Base-by-base conservation (phyloP, 1,140 invertebrate species). In the Ceratosolen fusciceps region DNA sequence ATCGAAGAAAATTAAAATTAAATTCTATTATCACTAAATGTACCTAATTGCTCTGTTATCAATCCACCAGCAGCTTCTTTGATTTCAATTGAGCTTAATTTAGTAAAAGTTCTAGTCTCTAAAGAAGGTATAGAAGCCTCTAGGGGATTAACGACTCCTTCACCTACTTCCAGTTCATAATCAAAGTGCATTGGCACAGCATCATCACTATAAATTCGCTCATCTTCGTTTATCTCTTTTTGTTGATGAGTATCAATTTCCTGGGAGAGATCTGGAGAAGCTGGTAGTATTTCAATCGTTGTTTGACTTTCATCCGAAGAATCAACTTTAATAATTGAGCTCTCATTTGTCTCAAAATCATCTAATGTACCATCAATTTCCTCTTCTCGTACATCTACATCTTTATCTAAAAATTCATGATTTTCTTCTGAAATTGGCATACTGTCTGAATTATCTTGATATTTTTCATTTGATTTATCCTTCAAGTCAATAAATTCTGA, bases 281-380 rank as follows among this genome's bases (percentile, higher is more conserved):
- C 89, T 39, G 88, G 87, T 26, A 90, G 31, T 29, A 90, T 87
- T 73, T 90, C 89, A 34, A 89, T 89, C 0, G 88, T 89, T 1
- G 88, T 87, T 80, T 89, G 87, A 82, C 87, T 90, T 29, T 89
- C 88, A 34, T 90, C 89, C 0, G 88, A 90, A 0, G 88, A 89
- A 31, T 90, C 89, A 1, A 89, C 79, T 75, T 89, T 88, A 47
- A 90, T 90, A 9, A 89, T 84, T 9, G 84, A 84, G 70, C 82
- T 83, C 2, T 84, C 83, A 21, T 81, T 70, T 8, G 47, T 62
- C 16, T 80, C 80, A 19, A 60, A 73, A 52, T 82, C 54, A 19
- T 78, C 75, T 43, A 79, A 31, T 16, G 80, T 74, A 56, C 67
- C 74, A 56, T 80, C 77, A 19, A 74, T 37, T 73, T 80, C 77